Base-by-base conservation (phyloP, 2,888 invertebrate genomes). In the Argyresthia goedartella region DNA sequence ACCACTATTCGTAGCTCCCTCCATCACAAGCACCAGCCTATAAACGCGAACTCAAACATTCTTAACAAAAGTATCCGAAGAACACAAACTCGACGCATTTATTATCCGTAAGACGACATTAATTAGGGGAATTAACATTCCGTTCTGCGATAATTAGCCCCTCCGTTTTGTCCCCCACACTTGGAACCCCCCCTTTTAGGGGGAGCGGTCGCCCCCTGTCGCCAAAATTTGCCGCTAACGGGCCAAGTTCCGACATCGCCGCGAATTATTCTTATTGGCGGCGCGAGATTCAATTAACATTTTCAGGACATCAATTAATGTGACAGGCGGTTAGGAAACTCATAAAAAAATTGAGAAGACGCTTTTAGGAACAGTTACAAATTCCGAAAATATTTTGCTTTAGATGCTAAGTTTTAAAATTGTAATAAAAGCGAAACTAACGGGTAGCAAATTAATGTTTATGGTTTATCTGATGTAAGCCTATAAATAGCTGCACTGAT, bases 51-150 rank as follows among this genome's bases (percentile, higher is more conserved):
- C 11, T 41, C 41, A 41, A 41, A 41, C 41, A 41, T 13, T 41
- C 13, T 41, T 13, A 41, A 41, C 41, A 41, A 41, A 41, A 41
- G 8, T 41, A 41, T 45, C 15, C 16, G 8, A 15, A 10, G 14
- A 47, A 41, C 34, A 56, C 55, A 52, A 42, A 49, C 16, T 51
- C 39, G 47, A 54, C 56, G 13, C 59, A 65, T 66, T 63, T 57
- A 60, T 66, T 64, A 63, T 47, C 55, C 51, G 50, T 58, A 60
- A 62, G 56, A 56, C 57, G 60, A 62, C 63, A 61, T 61, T 66
- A 66, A 66, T 66, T 66, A 62, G 60, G 49, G 53, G 58, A 60
- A 62, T 65, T 64, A 65, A 59, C 62, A 66, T 65, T 62, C 59
- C 63, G 49, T 55, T 51, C 57, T 11, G 59, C 56, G 57, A 65